Evolutionary conservation across 2,113 vertebrate genomes (phyloP).

Genomic region (Dasypus novemcinctus): DNA sequence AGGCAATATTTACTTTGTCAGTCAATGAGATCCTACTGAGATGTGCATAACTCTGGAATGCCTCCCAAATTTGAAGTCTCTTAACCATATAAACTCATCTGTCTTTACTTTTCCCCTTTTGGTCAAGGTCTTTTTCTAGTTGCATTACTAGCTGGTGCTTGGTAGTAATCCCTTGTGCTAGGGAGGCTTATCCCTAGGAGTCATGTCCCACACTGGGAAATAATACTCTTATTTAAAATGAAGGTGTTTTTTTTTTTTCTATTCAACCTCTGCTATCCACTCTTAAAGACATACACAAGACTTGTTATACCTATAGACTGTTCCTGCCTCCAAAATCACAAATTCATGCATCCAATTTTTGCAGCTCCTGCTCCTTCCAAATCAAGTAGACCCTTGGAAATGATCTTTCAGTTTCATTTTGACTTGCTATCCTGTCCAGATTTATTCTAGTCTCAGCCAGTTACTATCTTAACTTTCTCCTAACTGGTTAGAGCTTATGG

Average conservation of each 20-base stretch:
- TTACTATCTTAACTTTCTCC: background rate
- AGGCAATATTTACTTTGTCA: too few relatives aligned
- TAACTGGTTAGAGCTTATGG: background rate
- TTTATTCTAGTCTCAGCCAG: background rate
- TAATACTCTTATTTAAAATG: background rate
- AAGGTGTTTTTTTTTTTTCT: background rate
- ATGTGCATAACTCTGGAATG: too few relatives aligned
- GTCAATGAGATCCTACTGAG: too few relatives aligned
- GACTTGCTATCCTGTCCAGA: background rate
- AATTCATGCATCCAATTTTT: accelerated
- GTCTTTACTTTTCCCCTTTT: too few relatives aligned
- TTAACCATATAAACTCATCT: too few relatives aligned
- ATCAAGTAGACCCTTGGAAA: background rate
- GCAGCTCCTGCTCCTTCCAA: background rate
- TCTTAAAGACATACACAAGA: background rate
- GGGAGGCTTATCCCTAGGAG: too few relatives aligned
- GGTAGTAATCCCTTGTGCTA: too few relatives aligned
- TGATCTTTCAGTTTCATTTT: background rate
- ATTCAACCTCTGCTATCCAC: background rate
- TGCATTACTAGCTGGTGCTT: too few relatives aligned
- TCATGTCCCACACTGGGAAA: too few relatives aligned
- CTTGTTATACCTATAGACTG: accelerated
- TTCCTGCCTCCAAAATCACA: background rate
- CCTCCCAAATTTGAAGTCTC: too few relatives aligned
- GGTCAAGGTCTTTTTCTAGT: too few relatives aligned